phyloP scores from a whole-genome alignment of 2,888 invertebrate genomes.

The Xylocampa areola region DNA sequence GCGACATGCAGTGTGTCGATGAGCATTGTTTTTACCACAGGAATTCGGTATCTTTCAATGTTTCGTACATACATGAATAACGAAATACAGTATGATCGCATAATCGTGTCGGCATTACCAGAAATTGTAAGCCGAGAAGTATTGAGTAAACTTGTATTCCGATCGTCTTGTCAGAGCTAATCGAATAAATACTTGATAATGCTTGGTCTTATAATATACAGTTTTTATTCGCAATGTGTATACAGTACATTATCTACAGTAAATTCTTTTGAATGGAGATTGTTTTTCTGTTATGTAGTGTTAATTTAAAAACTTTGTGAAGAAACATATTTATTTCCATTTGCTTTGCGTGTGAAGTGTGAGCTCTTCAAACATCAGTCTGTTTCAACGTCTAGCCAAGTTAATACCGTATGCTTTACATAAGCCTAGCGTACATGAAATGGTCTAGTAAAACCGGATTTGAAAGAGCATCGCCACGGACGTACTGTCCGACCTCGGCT shows the following conservation, averaged over 20 bases:
- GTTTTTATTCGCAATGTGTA: constrained; percentile 10
- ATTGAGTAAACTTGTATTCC: constrained; percentile 31
- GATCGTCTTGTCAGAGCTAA: constrained; percentile 20
- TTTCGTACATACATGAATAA: constrained; percentile 6
- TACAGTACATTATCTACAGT: neutral
- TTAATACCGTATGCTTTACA: constrained; percentile 60
- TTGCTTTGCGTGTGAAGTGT: constrained; percentile 8
- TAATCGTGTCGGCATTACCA: constrained; percentile 25
- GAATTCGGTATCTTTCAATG: constrained; percentile 25
- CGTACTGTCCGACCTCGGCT: constrained; percentile 67
- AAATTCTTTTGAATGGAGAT: neutral
- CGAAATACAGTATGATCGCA: constrained; percentile 21
- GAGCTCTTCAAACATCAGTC: constrained; percentile 37
- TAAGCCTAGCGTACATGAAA: constrained; percentile 60
- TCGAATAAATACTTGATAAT: constrained; percentile 32
- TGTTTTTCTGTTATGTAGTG: neutral
- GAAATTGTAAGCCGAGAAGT: constrained; percentile 27
- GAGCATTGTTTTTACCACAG: constrained; percentile 35
- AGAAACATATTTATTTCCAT: constrained; percentile 4
- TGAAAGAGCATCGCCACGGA: constrained; percentile 70
- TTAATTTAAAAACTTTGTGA: neutral
- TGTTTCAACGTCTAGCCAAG: constrained; percentile 49
- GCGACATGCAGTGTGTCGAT: constrained; percentile 50
- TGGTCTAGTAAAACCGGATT: constrained; percentile 77
- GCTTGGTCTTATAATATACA: constrained; percentile 19